These are phyloP conservation scores for Silurus glanis DNA, from an alignment of 2,113 vertebrate species.

Conservation along the genomic window DNA sequence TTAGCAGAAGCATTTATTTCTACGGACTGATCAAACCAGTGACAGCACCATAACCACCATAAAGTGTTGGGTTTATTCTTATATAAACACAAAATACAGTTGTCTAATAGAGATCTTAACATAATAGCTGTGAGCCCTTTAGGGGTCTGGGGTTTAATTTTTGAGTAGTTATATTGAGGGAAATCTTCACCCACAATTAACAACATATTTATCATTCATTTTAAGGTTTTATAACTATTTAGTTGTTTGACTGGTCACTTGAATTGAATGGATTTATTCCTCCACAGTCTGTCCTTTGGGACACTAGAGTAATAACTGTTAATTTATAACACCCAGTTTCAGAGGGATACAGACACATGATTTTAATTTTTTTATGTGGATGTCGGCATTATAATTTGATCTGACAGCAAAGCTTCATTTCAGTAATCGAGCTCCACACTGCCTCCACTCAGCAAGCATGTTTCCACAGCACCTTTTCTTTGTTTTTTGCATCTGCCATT, in stretches of 20 bases:
- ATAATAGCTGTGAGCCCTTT: background rate
- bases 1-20: too few species aligned
- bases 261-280: background rate
- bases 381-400: background rate
- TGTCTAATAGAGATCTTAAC: background rate
- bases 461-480: conserved; percentile 17
- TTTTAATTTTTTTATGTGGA: background rate
- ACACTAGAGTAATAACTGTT: background rate
- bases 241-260: background rate
- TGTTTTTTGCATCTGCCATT: conserved; percentile 36
- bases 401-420: background rate
- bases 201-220: background rate
- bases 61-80: background rate
- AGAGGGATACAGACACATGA: background rate
- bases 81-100: background rate
- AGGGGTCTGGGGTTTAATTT: background rate
- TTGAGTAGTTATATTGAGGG: background rate
- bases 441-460: background rate
- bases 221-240: background rate
- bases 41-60: background rate
- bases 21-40: background rate
- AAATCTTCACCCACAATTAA: background rate
- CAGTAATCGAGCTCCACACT: background rate
- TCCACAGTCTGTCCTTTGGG: background rate
- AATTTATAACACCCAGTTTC: background rate